Evolutionary conservation across 1,140 invertebrate species (phyloP).

Genomic region (Armadillidium nasatum): DNA sequence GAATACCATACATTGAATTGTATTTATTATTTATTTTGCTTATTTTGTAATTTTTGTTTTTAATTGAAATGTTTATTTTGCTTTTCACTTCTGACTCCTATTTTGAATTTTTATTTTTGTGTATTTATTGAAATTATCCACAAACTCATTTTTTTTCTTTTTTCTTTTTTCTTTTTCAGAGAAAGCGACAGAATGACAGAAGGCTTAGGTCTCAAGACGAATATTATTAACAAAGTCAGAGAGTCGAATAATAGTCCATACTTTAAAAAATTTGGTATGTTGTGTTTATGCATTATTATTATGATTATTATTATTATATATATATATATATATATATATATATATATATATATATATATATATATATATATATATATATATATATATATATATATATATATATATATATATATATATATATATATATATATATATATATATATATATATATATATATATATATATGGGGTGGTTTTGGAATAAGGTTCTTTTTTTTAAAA

Average conservation of each 20-base stretch:
- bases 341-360: too few species aligned
- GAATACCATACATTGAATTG: background rate
- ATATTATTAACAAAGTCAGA: conserved; percentile 68
- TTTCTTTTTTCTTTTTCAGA: conserved; percentile 51
- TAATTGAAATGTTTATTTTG: too few species aligned
- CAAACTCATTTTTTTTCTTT: background rate
- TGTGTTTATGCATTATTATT: background rate
- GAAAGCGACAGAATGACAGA: conserved; percentile 73
- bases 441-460: background rate
- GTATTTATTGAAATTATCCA: background rate
- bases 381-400: conserved; percentile 62
- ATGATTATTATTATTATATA: background rate
- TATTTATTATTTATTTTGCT: too few species aligned
- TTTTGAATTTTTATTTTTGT: background rate
- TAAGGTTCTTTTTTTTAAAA: too few species aligned
- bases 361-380: background rate
- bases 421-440: too few species aligned
- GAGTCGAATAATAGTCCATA: conserved; percentile 57
- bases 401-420: conserved; percentile 49
- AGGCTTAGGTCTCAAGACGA: conserved; percentile 63
- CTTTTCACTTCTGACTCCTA: background rate
- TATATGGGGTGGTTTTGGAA: too few species aligned
- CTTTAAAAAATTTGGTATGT: conserved; percentile 62
- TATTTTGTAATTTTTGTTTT: too few species aligned
- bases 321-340: too few species aligned